A percentile compares a stretch with the other conserved stretches of the same genome.
Evolutionary conservation across 2,113 vertebrate species (phyloP).

Genomic region (Urocitellus parryii): DNA sequence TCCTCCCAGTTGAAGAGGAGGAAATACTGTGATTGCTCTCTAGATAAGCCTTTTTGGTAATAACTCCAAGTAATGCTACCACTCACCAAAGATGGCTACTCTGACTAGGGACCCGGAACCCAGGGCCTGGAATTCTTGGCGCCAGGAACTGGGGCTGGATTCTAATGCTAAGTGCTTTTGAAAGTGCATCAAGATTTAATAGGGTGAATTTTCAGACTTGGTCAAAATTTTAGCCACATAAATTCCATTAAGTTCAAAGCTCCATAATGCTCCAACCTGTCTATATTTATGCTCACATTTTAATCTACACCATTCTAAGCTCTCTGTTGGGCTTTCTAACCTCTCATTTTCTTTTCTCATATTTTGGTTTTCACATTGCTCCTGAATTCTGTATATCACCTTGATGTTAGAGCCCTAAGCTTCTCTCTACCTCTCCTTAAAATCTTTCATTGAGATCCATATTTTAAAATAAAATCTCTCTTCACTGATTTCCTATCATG

Average conservation of each 20-base stretch:
- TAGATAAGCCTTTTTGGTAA: neutral
- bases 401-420: neutral
- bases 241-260: slow-evolving; percentile 79
- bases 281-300: slow-evolving; percentile 44
- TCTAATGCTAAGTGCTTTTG: slow-evolving; percentile 81
- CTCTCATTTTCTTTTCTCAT: slow-evolving; percentile 34
- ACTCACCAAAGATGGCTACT: slow-evolving; percentile 68
- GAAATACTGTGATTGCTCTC: neutral
- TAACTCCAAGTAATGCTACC: slow-evolving; percentile 60
- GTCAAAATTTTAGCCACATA: slow-evolving; percentile 81
- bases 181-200: slow-evolving; percentile 82
- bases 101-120: slow-evolving; percentile 75
- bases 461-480: slow-evolving; percentile 43
- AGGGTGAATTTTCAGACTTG: slow-evolving; percentile 80
- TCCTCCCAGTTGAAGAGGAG: neutral
- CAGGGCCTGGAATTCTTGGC: slow-evolving; percentile 69
- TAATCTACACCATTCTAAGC: slow-evolving; percentile 5
- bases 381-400: neutral
- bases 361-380: neutral
- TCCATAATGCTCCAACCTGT: slow-evolving; percentile 31
- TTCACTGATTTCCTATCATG: neutral
- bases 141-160: slow-evolving; percentile 71
- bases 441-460: slow-evolving; percentile 24
- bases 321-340: slow-evolving; percentile 4
- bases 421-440: neutral